phyloP scores from a whole-genome alignment of 2,888 invertebrate genomes.

The Volucella bombylans region DNA sequence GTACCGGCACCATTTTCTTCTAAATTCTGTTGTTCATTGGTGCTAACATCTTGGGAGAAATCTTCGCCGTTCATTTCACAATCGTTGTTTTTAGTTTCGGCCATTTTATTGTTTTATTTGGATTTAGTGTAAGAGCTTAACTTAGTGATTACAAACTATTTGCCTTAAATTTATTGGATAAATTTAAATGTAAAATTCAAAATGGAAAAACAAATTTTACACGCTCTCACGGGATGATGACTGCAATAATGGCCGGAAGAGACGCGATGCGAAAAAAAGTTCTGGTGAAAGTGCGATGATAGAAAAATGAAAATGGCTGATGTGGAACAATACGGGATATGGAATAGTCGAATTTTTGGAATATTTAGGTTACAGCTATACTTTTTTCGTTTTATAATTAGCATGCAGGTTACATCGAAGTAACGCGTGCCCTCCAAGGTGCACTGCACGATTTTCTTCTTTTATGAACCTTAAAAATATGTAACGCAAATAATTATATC shows the following conservation, averaged over 20 bases:
- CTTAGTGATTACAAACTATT: constrained; percentile 73
- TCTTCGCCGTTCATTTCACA: constrained; percentile 90
- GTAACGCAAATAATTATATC: too few relatives aligned
- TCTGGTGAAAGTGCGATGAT: constrained; percentile 54
- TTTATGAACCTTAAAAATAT: too few relatives aligned
- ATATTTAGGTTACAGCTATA: constrained; percentile 17
- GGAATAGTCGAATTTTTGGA: constrained; percentile 21
- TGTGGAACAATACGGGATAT: not conserved
- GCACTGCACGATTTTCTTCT: too few relatives aligned
- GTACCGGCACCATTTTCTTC: constrained; percentile 86
- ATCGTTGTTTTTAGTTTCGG: constrained; percentile 84
- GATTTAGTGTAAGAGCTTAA: constrained; percentile 65
- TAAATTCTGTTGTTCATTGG: constrained; percentile 83
- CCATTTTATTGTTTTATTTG: constrained; percentile 80
- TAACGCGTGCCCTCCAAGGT: too few relatives aligned
- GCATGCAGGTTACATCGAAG: not conserved
- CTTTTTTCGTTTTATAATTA: not conserved
- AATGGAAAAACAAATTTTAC: constrained; percentile 64
- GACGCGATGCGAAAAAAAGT: constrained; percentile 77
- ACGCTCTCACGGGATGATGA: constrained; percentile 79
- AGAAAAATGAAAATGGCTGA: constrained; percentile 43
- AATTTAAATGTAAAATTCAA: constrained; percentile 63
- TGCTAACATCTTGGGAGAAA: constrained; percentile 89
- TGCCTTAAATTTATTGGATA: constrained; percentile 65
- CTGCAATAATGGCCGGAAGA: constrained; percentile 81